These are phyloP conservation scores for Standfussiana lucernea DNA, from an alignment of 2,888 invertebrate species.

Conservation along the genomic window DNA sequence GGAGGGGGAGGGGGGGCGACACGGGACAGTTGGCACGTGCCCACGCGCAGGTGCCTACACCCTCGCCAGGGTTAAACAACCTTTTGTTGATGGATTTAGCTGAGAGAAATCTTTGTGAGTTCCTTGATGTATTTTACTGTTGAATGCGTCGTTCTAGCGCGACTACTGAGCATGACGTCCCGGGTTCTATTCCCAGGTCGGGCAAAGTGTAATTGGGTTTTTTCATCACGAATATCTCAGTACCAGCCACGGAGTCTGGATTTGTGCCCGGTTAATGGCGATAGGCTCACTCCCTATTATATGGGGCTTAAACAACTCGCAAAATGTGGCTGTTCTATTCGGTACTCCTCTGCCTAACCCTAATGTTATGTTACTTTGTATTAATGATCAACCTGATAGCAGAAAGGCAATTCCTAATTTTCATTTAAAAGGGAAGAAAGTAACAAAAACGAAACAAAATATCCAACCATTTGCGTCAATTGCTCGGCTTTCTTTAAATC, in stretches of 20 bases:
- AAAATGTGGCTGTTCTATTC: too few species aligned
- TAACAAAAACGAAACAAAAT: background rate
- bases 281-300: too few species aligned
- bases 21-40: constrained; percentile 88
- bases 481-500: background rate
- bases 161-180: background rate
- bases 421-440: background rate
- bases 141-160: background rate
- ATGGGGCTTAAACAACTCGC: too few species aligned
- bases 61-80: constrained; percentile 71
- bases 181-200: background rate
- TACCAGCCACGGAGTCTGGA: background rate
- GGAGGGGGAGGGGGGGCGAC: constrained; percentile 62
- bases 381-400: background rate
- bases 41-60: constrained; percentile 85
- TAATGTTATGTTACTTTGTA: background rate
- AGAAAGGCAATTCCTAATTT: background rate
- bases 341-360: too few species aligned
- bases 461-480: background rate
- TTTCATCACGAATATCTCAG: background rate
- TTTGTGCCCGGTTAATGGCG: background rate
- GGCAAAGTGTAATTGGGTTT: background rate
- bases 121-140: background rate
- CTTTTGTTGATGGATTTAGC: constrained; percentile 29
- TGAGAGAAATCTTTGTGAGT: background rate